Percentiles rank a stretch among this genome's conserved stretches.
Conservation (phyloP, 2,113 vertebrate genomes). For the Bubo bubo region DNA sequence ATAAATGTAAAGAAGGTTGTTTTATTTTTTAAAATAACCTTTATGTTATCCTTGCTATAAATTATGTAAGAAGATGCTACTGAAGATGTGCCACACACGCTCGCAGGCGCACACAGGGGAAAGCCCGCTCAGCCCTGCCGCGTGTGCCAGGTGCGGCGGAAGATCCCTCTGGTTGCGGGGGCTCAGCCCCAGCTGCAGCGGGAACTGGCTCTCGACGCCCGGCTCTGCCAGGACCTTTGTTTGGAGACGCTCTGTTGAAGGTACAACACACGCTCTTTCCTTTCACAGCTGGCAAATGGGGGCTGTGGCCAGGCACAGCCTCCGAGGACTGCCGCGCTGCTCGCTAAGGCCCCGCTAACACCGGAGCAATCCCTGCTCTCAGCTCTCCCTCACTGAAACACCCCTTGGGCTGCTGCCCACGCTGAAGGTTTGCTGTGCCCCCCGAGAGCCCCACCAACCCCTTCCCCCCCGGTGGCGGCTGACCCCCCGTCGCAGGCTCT, state of each 20-base stretch:
- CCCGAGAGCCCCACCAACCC: not conserved
- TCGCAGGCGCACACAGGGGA: not conserved
- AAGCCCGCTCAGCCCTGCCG: not conserved
- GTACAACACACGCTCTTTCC: rapidly evolving
- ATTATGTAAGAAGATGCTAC: constrained; percentile 44
- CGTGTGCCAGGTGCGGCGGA: no score
- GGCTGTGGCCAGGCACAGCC: not conserved
- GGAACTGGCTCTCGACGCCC: no score
- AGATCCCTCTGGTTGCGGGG: no score
- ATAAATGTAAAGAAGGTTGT: constrained; percentile 56
- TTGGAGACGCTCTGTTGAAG: no score
- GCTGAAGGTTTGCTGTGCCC: not conserved
- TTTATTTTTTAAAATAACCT: constrained; percentile 68
- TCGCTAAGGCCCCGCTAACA: not conserved
- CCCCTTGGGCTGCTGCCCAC: not conserved
- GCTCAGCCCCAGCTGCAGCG: no score
- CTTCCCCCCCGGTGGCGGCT: not conserved
- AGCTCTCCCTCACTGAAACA: not conserved
- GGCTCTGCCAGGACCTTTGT: no score
- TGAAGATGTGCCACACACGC: not conserved
- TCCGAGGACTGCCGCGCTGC: not conserved
- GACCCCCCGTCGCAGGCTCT: not conserved
- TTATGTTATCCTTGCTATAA: constrained; percentile 50
- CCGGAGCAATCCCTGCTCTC: not conserved
- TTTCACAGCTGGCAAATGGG: no score